phyloP scores from a whole-genome alignment of 2,797 vertebrate species.

The Spondyliosoma cantharus region DNA sequence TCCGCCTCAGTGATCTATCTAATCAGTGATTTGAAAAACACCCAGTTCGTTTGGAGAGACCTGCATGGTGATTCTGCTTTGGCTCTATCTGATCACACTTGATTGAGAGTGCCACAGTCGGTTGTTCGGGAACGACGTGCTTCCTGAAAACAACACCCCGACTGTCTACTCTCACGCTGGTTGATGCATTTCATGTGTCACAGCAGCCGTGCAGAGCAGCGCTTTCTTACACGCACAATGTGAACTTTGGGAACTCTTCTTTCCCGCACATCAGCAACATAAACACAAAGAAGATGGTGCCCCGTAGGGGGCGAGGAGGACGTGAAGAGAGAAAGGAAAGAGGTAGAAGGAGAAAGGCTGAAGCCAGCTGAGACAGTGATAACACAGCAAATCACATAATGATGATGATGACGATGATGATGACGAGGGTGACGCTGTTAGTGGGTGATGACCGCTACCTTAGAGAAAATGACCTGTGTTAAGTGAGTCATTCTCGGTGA shows the following conservation, averaged over 20 bases:
- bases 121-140: not conserved
- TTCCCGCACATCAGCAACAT: slow-evolving; percentile 2
- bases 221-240: not conserved
- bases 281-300: slow-evolving; percentile 16
- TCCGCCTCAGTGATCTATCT: not conserved
- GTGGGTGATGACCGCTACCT: slow-evolving; percentile 40
- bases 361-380: slow-evolving; percentile 20
- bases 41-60: not conserved
- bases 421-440: not conserved
- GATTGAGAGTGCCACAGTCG: not conserved
- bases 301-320: not conserved
- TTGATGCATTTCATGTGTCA: not conserved
- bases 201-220: not conserved
- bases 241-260: slow-evolving; percentile 21
- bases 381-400: slow-evolving; percentile 22
- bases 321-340: not conserved
- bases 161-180: not conserved
- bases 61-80: not conserved
- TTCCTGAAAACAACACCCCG: not conserved
- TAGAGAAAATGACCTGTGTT: slow-evolving; percentile 50
- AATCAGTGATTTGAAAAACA: not conserved
- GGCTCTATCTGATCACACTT: not conserved
- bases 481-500: slow-evolving; percentile 49
- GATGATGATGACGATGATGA: slow-evolving; percentile 14
- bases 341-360: slow-evolving; percentile 20